Evolutionary conservation across 2,797 vertebrate genomes (phyloP), one percentile per base, ranked within the genome.

Genomic region (Melanogrammus aeglefinus): DNA sequence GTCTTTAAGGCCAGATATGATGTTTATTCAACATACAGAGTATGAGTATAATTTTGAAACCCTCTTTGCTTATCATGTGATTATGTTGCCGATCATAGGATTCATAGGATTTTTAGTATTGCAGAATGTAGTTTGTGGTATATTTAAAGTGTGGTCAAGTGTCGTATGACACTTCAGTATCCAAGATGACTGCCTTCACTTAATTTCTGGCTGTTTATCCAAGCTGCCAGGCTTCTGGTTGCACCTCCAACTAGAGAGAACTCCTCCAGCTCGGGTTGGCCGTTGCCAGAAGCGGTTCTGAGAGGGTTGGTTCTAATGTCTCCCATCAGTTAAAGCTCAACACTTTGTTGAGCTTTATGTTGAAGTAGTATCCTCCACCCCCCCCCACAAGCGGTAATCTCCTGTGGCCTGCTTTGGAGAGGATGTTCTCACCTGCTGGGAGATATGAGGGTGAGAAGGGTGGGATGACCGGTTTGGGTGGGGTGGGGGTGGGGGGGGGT

Each of bases 351-450:
- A 63, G n/a, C 57, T 63, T n/a, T 63, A 24, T 63, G 21, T 24
- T 10, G 57, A 4, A 4, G 57, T 63, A 24, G 57, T 63, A 27
- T 10, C 24, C 63, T 6, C 63, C 63, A 8, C 57, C 57, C 57
- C 57, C 57, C n/a, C 84, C 80, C 85, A n/a, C n/a, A 87, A 80
- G 24, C 80, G 3, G 82, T 91, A 90, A 92, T 91, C 89, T 83
- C 51, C 87, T 91, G 85, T 84, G 76, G 84, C 85, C 77, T 27
- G 24, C 83, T 39, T 77, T 87, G 85, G 57, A 89, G 86, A 86
- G 84, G 82, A 88, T 88, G 88, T 88, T 87, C 89, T 85, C 85
- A 89, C 86, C 85, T 88, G 80, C 81, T 69, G 63, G 8, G 83
- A 86, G 82, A 89, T 84, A 91, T 81, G 79, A 82, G 79, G 47